Base-by-base conservation (phyloP, 2,113 vertebrate species). In the Verasper variegatus region DNA sequence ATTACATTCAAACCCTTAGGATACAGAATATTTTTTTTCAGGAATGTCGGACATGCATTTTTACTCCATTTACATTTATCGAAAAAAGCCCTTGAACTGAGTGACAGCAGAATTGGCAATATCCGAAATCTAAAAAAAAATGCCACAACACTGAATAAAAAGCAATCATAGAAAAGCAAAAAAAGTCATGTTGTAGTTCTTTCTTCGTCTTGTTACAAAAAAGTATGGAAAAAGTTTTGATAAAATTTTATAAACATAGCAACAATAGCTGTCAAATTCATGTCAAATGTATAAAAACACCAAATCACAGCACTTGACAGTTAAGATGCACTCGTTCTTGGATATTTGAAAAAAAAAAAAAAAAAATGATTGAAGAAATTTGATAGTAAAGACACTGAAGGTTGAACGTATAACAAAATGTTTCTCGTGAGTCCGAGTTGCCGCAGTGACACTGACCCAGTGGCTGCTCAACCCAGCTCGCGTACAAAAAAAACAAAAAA, bases 1-100 rank as follows among this genome's bases (percentile, higher is more conserved):
- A 83, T 92, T 93, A 93, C 93, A 94, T 93, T 94, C 92, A 92
- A 89, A 92, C 79, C 73, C 55, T 90, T 88, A 92, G 90, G 90
- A 92, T 93, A 88, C 88, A 89, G 85, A 87, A 83, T 77, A 84
- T 81, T 89, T 84, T 79, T 85, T 58, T 63, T 67, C 78, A 88
- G 88, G 92, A 93, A 93, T 92, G 91, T 92, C 78, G 80, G 85
- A 91, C 91, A 92, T 93, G 91, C 91, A 92, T 87, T 92, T 88
- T 91, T 84, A 91, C 76, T 82, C 86, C 89, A 90, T 92, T 85
- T 92, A 92, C 90, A 93, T 85, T 81, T 74, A 87, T 83, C 3
- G 56, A 82, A 88, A 92, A 87, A 88, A 92, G 90, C 90, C 92
- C 91, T 93, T 94, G 71, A 89, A 91, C 89, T 88, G 90, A 91